phyloP scores from a whole-genome alignment of 2,888 invertebrate genomes.

The Xestoiulus laeticollis region DNA sequence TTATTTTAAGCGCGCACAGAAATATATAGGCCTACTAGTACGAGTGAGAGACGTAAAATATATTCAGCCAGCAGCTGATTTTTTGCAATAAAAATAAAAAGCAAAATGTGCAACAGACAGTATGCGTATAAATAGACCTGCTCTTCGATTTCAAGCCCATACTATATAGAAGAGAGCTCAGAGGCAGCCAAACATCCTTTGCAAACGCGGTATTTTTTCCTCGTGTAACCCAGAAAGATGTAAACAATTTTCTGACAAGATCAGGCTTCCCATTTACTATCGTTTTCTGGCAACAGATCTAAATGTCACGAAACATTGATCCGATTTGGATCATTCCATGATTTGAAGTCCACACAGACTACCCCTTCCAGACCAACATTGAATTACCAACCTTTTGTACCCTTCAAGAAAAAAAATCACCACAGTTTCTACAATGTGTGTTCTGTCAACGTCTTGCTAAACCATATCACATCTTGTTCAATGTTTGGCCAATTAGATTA shows the following conservation, averaged over 20 bases:
- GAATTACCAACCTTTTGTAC: no score
- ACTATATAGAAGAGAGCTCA: background rate
- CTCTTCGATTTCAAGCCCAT: background rate
- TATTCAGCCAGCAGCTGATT: background rate
- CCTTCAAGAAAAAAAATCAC: no score
- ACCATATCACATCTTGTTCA: no score
- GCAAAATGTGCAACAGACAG: background rate
- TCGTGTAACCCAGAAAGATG: background rate
- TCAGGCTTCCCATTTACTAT: background rate
- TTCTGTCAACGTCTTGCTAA: background rate
- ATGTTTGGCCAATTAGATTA: no score
- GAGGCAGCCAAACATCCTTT: background rate
- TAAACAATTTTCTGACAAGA: background rate
- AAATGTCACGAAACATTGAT: constrained; percentile 39
- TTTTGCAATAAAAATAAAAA: background rate
- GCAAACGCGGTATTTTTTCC: background rate
- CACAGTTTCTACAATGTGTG: background rate
- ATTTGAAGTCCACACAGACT: background rate
- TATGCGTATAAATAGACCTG: background rate
- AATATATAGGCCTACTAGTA: no score
- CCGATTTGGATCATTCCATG: constrained; percentile 36
- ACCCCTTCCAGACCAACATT: background rate
- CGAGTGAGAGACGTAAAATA: no score
- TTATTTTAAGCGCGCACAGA: background rate
- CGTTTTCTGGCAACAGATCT: background rate